Evolutionary conservation across 2,113 vertebrate genomes (phyloP).

Genomic region (Pseudonaja textilis): DNA sequence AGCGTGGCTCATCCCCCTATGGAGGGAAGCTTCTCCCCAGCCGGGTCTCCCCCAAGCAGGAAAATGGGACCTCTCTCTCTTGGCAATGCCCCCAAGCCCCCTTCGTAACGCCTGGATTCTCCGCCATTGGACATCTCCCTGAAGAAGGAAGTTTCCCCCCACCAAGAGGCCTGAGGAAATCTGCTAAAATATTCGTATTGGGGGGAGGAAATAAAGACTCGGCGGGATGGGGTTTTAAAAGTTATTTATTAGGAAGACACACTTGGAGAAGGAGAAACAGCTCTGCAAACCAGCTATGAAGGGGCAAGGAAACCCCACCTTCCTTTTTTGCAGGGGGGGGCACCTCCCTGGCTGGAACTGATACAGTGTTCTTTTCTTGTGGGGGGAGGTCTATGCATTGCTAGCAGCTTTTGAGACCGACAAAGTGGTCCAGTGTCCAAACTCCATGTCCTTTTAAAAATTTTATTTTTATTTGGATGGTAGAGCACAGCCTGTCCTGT

Average conservation of each 20-base stretch:
- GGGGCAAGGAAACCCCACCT: not conserved
- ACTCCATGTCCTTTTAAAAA: rapidly evolving
- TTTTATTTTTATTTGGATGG: constrained; percentile 12
- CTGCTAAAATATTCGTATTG: not conserved
- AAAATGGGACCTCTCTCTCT: constrained; percentile 80
- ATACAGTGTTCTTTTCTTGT: too few species aligned
- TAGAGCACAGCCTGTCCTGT: constrained; percentile 4
- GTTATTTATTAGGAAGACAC: not conserved
- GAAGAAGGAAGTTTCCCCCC: not conserved
- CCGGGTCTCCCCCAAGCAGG: constrained; percentile 83
- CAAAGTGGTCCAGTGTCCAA: too few species aligned
- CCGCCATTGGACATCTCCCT: not conserved
- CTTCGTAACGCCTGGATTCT: constrained; percentile 68
- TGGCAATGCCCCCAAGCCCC: constrained; percentile 77
- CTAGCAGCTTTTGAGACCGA: too few species aligned
- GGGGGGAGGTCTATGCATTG: too few species aligned
- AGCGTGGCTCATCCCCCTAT: constrained; percentile 77
- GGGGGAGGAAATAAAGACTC: not conserved
- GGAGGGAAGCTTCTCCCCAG: constrained; percentile 60
- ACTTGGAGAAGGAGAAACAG: not conserved
- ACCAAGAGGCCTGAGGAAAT: not conserved
- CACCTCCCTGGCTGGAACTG: constrained; percentile 47
- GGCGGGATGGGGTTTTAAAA: not conserved
- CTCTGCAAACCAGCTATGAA: constrained; percentile 6
- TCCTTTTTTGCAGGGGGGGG: not conserved